Evolutionary conservation across 1,140 invertebrate species (phyloP), one percentile per base, ranked within the genome.

Genomic region (Aphaenogaster ashmeadi): DNA sequence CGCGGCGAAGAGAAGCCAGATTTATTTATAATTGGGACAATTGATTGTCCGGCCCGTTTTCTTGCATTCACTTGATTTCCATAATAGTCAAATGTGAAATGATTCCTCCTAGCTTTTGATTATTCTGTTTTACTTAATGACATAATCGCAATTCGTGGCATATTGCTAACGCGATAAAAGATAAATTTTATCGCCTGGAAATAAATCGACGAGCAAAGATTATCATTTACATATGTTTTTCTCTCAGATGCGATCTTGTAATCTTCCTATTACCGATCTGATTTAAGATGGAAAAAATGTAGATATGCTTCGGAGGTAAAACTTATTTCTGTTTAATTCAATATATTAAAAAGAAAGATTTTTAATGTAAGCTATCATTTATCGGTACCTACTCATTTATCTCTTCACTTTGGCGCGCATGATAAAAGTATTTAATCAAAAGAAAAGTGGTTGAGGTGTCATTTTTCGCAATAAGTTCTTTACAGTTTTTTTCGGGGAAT

Each of bases 341-440:
- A 67, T 27, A 18, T 47, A 18, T 33, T 72, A 52, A 52, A 52
- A 72, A 92, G 92, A 91, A 44, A 81, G 36, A 75, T 88, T 89
- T 80, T 83, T 84, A 7, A n/a, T 72, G 7, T 54, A 33, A 71
- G 44, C 41, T 47, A 47, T 36, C 0, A 8, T 58, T 21, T 58
- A 58, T 36, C 52, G 15, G 47, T 62, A 8, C 21, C 13, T 8
- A 0, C 1, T 8, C 5, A 64, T 36, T n/a, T 33, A 50, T 47
- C 5, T 66, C 15, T 67, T 58, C n/a, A 2, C 0, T 15, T 18
- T 72, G 27, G 0, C 4, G 18, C 71, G 2, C 6, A 75, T 27
- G 3, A 72, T 13, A 72, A 67, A 67, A 18, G 4, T 15, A 72
- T 50, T 47, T 33, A n/a, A 56, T n/a, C 4, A 38, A 69, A 44